Percentiles rank a stretch among this genome's conserved stretches.
phyloP scores from a whole-genome alignment of 2,113 vertebrate genomes.

The Sander vitreus region DNA sequence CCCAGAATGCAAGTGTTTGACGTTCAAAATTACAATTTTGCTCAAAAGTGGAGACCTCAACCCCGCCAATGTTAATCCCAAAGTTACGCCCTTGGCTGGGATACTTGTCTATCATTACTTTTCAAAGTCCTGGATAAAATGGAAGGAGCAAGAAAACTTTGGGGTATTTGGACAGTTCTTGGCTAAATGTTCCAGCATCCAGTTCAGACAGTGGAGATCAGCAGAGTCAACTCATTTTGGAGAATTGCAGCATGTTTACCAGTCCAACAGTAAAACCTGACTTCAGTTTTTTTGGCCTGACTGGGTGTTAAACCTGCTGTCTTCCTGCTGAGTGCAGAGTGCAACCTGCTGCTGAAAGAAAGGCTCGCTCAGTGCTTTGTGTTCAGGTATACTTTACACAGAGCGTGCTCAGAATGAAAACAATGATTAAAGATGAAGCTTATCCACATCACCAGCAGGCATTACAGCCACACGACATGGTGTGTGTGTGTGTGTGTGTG shows the following conservation, averaged over 20 bases:
- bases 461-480: slow-evolving; percentile 30
- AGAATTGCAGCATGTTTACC: not conserved
- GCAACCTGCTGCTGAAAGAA: slow-evolving; percentile 40
- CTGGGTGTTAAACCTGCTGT: slow-evolving; percentile 4
- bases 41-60: too few species aligned
- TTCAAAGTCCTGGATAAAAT: too few species aligned
- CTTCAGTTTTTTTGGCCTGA: not conserved
- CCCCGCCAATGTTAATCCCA: too few species aligned
- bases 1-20: too few species aligned
- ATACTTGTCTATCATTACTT: too few species aligned
- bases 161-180: not conserved
- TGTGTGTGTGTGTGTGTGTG: slow-evolving; percentile 25
- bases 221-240: not conserved
- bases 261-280: not conserved
- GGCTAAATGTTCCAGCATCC: not conserved
- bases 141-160: too few species aligned
- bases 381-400: slow-evolving; percentile 55
- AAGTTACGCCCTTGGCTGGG: too few species aligned
- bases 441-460: slow-evolving; percentile 44
- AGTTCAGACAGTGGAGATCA: not conserved
- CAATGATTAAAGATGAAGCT: slow-evolving; percentile 54
- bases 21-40: too few species aligned
- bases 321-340: slow-evolving; percentile 18
- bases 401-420: slow-evolving; percentile 60
- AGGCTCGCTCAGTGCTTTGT: slow-evolving; percentile 47